Evolutionary conservation across 2,797 vertebrate species (phyloP), one percentile per base, ranked within the genome.

Genomic region (Alosa sapidissima): DNA sequence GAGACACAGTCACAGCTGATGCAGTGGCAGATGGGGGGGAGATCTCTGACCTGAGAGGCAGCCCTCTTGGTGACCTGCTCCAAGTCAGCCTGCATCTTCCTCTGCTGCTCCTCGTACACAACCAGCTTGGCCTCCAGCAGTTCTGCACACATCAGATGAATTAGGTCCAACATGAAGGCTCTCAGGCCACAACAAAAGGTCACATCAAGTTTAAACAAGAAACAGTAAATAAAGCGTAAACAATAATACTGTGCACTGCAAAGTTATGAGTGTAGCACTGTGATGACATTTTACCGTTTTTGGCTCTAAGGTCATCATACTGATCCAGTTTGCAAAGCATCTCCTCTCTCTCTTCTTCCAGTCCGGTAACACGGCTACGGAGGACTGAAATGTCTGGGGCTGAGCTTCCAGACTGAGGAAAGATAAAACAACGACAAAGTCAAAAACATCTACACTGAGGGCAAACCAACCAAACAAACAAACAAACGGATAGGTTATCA

Each of bases 51-150:
- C 97, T 98, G 97, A n/a, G 97, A 98, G 28, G 97, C 94, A 1
- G 97, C 95, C 87, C 97, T 95, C 91, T 98, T 97, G 45, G 97
- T 96, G 88, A 98, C 96, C 91, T 97, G 97, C 90, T 98, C 97
- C 84, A 98, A 94, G 90, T 98, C 97, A 0, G 96, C 96, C 88
- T 97, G 97, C 78, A 98, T 94, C 0, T 96, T 97, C 89, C 96
- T 95, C 89, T 98, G 97, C 78, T 98, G 97, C 85, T 98, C 96
- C 92, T 98, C 97, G 21, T 97, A 98, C 0, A 96, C 85, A 87
- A 96, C 96, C 86, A 98, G 93, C 89, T 97, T 97, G 0, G 94
- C 90, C 89, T 96, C 93, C 68, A 98, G 93, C 87, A 96, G 94
- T 85, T 96, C 97, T 98, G 51, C 11, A 90, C 33, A 81, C 21